phyloP scores from a whole-genome alignment of 92 coral and sea anemone species.

The Heteractis magnifica region DNA sequence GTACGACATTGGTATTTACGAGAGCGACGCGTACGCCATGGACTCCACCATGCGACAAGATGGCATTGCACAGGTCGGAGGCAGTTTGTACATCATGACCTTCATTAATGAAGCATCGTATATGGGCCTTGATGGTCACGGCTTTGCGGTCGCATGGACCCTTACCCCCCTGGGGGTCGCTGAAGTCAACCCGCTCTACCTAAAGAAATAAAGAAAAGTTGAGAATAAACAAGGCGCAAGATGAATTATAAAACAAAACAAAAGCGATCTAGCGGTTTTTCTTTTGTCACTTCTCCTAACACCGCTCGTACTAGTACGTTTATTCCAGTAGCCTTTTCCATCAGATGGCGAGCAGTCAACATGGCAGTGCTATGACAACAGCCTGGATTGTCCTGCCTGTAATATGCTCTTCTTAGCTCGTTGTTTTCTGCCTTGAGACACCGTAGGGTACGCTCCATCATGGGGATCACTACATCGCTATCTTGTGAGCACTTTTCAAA shows the following conservation, averaged over 20 bases:
- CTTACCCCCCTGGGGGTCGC: too few species aligned
- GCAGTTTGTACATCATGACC: neutral
- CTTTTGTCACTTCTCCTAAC: neutral
- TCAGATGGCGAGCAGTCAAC: neutral
- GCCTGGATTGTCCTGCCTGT: too few species aligned
- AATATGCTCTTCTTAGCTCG: too few species aligned
- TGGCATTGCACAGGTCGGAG: neutral
- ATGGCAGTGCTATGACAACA: neutral
- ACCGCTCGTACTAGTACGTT: neutral
- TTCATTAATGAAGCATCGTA: neutral
- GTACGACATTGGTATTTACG: neutral
- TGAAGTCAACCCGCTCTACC: too few species aligned
- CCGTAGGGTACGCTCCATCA: too few species aligned
- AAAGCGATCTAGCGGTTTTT: too few species aligned
- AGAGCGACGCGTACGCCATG: neutral
- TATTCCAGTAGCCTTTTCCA: neutral
- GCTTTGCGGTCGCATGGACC: slow-evolving; percentile 1
- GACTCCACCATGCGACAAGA: neutral
- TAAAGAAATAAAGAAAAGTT: neutral
- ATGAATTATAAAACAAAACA: neutral
- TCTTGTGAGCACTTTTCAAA: too few species aligned
- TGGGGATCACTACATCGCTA: too few species aligned
- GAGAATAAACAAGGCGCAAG: neutral
- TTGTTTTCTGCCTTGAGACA: too few species aligned
- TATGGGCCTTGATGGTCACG: neutral